Evolutionary conservation across 2,888 invertebrate genomes (phyloP).

Genomic region (Aphidius colemani): DNA sequence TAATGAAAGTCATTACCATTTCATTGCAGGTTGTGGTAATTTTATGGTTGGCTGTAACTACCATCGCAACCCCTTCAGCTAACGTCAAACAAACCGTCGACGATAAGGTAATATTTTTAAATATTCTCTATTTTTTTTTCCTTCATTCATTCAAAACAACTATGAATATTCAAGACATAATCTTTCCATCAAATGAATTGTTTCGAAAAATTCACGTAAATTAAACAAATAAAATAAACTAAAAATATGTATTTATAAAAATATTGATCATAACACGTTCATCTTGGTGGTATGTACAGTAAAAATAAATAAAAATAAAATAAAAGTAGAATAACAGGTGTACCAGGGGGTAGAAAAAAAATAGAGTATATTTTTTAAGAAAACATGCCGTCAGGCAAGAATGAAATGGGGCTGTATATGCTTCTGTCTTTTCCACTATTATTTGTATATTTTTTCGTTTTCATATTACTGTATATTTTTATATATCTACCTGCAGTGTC

Average conservation of each 20-base stretch:
- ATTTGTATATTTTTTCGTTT: no score
- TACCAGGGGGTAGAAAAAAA: background rate
- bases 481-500: background rate
- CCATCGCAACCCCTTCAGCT: constrained; percentile 55
- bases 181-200: background rate
- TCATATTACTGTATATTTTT: background rate
- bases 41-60: constrained; percentile 47
- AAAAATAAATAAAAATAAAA: no score
- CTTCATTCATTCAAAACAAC: background rate
- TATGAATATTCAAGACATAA: background rate
- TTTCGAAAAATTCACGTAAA: background rate
- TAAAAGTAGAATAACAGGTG: no score
- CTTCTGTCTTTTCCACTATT: no score
- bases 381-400: constrained; percentile 3
- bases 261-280: no score
- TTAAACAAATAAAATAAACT: background rate
- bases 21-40: constrained; percentile 55
- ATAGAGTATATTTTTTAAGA: background rate
- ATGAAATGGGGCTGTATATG: background rate
- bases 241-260: background rate
- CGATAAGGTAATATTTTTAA: constrained; percentile 55
- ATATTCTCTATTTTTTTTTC: constrained; percentile 1
- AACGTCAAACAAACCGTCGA: constrained; percentile 56
- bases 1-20: constrained; percentile 30
- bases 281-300: no score